Conservation (phyloP, 2,797 vertebrate genomes). For the Helarctos malayanus region DNA sequence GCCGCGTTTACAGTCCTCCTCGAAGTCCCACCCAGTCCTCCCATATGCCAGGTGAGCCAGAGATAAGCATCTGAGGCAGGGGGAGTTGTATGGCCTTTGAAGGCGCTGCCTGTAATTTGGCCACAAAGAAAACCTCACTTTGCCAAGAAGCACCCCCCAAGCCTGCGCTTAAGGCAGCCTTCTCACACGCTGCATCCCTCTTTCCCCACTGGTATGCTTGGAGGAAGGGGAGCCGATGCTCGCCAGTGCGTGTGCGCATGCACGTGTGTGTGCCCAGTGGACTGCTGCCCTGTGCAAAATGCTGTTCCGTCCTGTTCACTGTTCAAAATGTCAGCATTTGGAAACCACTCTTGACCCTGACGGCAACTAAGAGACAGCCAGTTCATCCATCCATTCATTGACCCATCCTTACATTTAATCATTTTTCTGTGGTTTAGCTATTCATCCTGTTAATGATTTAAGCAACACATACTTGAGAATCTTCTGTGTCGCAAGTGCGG, state of each 20-base stretch:
- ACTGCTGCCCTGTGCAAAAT: not conserved
- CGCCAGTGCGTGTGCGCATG: not conserved
- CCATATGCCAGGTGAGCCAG: not conserved
- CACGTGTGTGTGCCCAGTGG: rapidly evolving
- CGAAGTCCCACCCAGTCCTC: too few species aligned
- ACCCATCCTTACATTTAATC: not conserved
- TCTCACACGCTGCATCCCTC: not conserved
- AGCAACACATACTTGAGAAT: not conserved
- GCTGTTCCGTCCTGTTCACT: not conserved
- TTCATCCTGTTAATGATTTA: not conserved
- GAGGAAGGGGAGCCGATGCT: not conserved
- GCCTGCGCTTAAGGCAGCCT: not conserved
- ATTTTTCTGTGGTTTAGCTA: not conserved
- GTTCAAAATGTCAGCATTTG: not conserved
- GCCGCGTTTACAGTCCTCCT: not conserved
- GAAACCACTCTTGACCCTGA: not conserved
- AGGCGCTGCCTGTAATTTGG: not conserved
- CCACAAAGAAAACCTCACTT: not conserved
- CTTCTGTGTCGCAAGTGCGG: not conserved
- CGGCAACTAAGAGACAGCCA: not conserved
- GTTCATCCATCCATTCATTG: not conserved
- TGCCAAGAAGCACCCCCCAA: not conserved
- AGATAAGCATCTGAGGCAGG: not conserved
- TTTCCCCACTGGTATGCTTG: not conserved
- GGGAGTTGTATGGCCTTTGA: not conserved